These are phyloP conservation scores for Xanthia togata DNA, from an alignment of 2,888 invertebrate genomes.

Conservation along the genomic window DNA sequence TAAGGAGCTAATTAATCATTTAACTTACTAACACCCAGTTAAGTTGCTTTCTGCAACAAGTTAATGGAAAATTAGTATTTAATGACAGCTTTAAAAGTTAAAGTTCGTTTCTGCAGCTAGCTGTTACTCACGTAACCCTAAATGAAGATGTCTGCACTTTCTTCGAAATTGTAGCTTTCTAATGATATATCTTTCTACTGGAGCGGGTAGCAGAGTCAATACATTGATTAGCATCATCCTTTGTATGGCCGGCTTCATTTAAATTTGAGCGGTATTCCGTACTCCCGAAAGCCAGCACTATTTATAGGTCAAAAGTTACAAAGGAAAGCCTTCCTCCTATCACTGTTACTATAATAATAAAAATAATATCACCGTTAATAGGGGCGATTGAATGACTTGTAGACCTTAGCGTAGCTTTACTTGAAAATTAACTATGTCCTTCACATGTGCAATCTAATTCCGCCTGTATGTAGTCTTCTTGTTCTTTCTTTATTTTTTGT, in stretches of 20 bases:
- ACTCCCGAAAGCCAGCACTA: too few relatives aligned
- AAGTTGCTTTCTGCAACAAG: too few relatives aligned
- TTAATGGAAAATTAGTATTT: too few relatives aligned
- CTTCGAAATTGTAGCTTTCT: too few relatives aligned
- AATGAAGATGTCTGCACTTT: background rate
- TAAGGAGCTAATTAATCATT: background rate
- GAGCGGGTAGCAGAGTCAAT: background rate
- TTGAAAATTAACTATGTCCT: background rate
- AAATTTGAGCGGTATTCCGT: background rate
- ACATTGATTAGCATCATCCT: background rate
- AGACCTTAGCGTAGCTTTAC: background rate
- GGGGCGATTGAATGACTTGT: background rate
- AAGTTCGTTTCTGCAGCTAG: too few relatives aligned
- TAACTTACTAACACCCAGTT: background rate
- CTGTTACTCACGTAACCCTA: too few relatives aligned
- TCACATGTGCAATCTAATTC: background rate
- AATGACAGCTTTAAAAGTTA: too few relatives aligned
- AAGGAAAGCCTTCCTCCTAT: background rate
- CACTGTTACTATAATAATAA: background rate
- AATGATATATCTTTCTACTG: background rate
- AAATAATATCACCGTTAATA: too few relatives aligned
- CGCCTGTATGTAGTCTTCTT: background rate
- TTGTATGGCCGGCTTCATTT: background rate
- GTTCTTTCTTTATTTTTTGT: too few relatives aligned
- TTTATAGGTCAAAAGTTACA: background rate